A percentile compares a stretch with the other conserved stretches of the same genome.
Conservation (phyloP, 2,888 invertebrate genomes). For the Drosophila flavopinicola region DNA sequence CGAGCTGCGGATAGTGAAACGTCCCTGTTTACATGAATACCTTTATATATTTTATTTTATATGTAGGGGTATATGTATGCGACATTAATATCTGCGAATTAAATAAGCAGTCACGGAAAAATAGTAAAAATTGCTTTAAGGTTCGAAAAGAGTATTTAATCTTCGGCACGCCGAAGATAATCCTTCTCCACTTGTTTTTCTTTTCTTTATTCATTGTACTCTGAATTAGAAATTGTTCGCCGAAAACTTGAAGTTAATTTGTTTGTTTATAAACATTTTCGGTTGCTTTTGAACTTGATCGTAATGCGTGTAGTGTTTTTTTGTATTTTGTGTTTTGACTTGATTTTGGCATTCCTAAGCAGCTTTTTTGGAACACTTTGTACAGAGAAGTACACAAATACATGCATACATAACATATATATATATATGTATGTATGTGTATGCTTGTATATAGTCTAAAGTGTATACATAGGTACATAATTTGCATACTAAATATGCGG, state of each 20-base stretch:
- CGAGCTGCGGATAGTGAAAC: too few relatives aligned
- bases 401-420: not conserved
- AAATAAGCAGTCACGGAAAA: too few relatives aligned
- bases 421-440: not conserved
- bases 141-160: too few relatives aligned
- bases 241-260: constrained; percentile 42
- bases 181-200: too few relatives aligned
- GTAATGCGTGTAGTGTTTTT: constrained; percentile 2
- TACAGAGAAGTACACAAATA: not conserved
- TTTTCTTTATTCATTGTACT: constrained; percentile 17
- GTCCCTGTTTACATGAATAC: too few relatives aligned
- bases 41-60: too few relatives aligned
- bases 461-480: not conserved
- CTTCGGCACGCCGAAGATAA: too few relatives aligned
- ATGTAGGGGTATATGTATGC: too few relatives aligned
- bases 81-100: too few relatives aligned
- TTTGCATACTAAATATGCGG: constrained; percentile 6
- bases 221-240: constrained; percentile 18
- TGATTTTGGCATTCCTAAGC: constrained; percentile 1
- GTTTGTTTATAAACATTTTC: constrained; percentile 58
- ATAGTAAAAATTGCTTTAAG: too few relatives aligned
- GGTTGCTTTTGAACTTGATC: constrained; percentile 18
- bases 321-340: not conserved
- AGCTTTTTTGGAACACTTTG: constrained; percentile 10
- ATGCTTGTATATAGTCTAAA: not conserved